phyloP scores from a whole-genome alignment of 2,113 vertebrate genomes.

The Platichthys flesus region DNA sequence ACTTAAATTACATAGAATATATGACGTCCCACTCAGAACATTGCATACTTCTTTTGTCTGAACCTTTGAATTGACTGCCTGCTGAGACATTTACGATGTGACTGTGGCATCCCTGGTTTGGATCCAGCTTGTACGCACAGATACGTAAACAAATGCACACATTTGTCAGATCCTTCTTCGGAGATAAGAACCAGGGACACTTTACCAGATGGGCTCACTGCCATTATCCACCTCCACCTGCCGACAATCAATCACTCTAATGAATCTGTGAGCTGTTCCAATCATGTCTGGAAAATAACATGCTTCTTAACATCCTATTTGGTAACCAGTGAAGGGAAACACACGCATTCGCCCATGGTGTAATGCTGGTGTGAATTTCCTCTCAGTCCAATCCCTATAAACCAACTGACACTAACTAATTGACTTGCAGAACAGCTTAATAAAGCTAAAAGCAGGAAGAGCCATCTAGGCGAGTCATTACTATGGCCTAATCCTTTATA shows the following conservation, averaged over 20 bases:
- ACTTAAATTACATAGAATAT: too few species aligned
- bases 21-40: too few species aligned
- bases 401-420: slow-evolving; percentile 67
- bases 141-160: not conserved
- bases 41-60: too few species aligned
- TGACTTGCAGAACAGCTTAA: slow-evolving; percentile 60
- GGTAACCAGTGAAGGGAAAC: slow-evolving; percentile 33
- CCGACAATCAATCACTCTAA: slow-evolving; percentile 49
- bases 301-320: slow-evolving; percentile 41
- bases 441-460: slow-evolving; percentile 74
- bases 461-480: slow-evolving; percentile 65
- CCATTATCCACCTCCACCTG: slow-evolving; percentile 40
- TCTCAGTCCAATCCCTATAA: slow-evolving; percentile 32
- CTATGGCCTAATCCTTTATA: slow-evolving; percentile 68
- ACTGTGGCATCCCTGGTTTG: not conserved
- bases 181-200: slow-evolving; percentile 6
- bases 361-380: slow-evolving; percentile 16
- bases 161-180: not conserved
- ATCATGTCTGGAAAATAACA: slow-evolving; percentile 43
- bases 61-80: too few species aligned
- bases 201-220: slow-evolving; percentile 29
- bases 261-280: slow-evolving; percentile 48
- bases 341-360: not conserved
- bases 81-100: not conserved
- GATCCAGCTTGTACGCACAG: not conserved